These are phyloP conservation scores for Papilio protenor DNA, from an alignment of 2,888 invertebrate genomes.

Conservation along the genomic window DNA sequence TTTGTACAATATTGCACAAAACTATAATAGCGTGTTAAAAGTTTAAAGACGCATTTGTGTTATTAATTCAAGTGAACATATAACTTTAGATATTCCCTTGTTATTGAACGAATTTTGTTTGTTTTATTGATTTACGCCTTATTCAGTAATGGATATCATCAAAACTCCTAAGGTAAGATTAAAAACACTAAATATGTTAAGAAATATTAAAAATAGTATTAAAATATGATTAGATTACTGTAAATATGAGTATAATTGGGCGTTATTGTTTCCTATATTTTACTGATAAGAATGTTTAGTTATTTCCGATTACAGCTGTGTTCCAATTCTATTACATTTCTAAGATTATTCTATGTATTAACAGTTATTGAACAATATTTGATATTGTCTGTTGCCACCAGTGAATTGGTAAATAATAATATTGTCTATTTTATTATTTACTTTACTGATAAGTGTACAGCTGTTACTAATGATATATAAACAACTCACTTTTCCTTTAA, in stretches of 20 bases:
- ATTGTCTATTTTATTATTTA: neutral
- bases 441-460: neutral
- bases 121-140: constrained; percentile 67
- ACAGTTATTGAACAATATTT: neutral
- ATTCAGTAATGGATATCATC: constrained; percentile 73
- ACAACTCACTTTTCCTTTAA: neutral
- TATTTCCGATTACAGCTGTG: neutral
- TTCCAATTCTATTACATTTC: neutral
- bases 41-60: neutral
- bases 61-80: constrained; percentile 13
- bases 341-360: neutral
- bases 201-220: neutral
- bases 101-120: constrained; percentile 59
- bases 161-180: constrained; percentile 76
- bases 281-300: constrained; percentile 23
- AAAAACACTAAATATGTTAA: constrained; percentile 5
- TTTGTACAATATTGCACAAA: neutral
- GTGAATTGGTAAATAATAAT: constrained; percentile 9
- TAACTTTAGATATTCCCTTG: constrained; percentile 42
- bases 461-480: neutral
- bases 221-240: neutral
- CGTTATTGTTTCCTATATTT: constrained; percentile 10
- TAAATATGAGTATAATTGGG: neutral
- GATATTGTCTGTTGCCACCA: neutral
- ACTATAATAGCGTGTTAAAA: neutral